phyloP scores from a whole-genome alignment of 1,140 invertebrate species.

The Liolophura sinensis region DNA sequence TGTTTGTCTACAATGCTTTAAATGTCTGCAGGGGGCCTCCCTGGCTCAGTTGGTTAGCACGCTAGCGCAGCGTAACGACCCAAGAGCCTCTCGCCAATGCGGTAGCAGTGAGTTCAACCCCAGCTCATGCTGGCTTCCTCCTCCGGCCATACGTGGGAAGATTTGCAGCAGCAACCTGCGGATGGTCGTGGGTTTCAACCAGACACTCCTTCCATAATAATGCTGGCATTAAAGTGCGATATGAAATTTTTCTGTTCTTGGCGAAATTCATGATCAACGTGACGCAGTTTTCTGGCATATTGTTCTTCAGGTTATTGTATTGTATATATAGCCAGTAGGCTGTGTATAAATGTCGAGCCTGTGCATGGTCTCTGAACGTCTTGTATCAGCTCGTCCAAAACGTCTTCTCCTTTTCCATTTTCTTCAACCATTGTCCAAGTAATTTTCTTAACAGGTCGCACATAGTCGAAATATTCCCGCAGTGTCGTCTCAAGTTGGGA shows the following conservation, averaged over 20 bases:
- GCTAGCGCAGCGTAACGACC: too few relatives aligned
- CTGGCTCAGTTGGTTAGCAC: too few relatives aligned
- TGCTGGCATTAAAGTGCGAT: too few relatives aligned
- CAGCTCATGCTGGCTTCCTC: too few relatives aligned
- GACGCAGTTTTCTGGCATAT: conserved; percentile 7
- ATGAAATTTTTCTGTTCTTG: conserved; percentile 2
- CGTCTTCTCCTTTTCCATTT: background rate
- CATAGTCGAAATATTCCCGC: conserved; percentile 9
- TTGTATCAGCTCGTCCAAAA: conserved; percentile 16
- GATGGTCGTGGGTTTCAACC: conserved; percentile 2
- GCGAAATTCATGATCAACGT: conserved; percentile 13
- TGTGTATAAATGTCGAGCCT: conserved; percentile 17
- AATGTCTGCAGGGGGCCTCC: conserved; percentile 7
- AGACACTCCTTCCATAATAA: background rate
- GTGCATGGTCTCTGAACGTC: conserved; percentile 6
- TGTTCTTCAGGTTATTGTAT: conserved; percentile 13
- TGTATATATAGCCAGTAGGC: conserved; percentile 22
- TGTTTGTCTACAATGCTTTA: background rate
- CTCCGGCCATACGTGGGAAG: too few relatives aligned
- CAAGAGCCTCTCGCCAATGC: too few relatives aligned
- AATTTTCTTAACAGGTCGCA: conserved; percentile 9
- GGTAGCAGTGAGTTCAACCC: too few relatives aligned
- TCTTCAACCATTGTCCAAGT: conserved; percentile 10
- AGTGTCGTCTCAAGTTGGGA: conserved; percentile 6
- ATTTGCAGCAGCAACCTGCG: conserved; percentile 6